These are phyloP conservation scores for Bucco capensis DNA, from an alignment of 2,113 vertebrate species.

Conservation along the genomic window DNA sequence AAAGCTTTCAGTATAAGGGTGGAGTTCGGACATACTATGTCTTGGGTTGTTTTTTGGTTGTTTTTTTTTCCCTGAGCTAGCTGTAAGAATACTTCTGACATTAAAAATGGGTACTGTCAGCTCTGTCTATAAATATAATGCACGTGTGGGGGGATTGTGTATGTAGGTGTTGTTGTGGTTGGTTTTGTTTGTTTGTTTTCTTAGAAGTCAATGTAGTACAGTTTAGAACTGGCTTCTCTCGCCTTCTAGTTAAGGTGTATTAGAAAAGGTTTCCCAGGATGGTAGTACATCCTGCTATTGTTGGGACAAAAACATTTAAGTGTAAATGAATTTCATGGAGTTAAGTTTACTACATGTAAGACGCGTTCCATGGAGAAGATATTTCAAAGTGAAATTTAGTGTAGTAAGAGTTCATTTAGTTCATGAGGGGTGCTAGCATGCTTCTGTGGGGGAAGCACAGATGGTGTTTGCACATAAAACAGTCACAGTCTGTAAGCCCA, in stretches of 20 bases:
- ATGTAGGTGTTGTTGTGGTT: too few species aligned
- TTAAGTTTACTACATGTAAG: neutral
- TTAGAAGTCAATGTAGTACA: neutral
- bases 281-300: neutral
- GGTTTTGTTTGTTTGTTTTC: neutral
- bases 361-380: rapidly evolving
- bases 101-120: neutral
- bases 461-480: neutral
- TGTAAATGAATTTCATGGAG: neutral
- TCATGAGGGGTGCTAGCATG: neutral
- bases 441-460: neutral
- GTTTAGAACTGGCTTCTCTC: neutral
- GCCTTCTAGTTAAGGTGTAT: neutral
- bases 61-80: neutral
- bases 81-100: neutral
- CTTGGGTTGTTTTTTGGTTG: too few species aligned
- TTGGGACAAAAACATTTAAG: neutral
- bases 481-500: neutral
- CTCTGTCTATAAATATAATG: neutral
- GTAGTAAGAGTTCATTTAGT: neutral
- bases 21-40: rapidly evolving
- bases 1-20: neutral
- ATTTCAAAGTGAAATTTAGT: neutral
- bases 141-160: too few species aligned
- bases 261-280: neutral